Base-by-base conservation (phyloP, 2,797 vertebrate species). In the Rhynchonycteris naso region DNA sequence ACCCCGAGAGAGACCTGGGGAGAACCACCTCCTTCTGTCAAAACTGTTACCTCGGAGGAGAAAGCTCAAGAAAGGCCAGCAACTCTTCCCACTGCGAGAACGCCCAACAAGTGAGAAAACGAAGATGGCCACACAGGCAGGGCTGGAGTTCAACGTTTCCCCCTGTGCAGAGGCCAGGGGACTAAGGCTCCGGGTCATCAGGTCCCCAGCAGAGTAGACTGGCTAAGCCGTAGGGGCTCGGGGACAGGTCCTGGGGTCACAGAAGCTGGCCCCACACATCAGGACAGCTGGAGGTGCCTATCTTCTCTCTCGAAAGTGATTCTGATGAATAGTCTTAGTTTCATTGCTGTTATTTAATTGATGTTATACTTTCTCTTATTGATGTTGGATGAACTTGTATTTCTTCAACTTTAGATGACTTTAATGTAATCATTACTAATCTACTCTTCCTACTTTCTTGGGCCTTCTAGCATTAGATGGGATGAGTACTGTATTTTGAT, bases 231-330 rank as follows among this genome's bases (percentile, higher is more conserved):
- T 16, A 15, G 26, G 59, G 16, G 38, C 12, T 58, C 26, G 35
- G 43, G 14, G 26, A 13, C 35, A 16, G 75, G 54, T 30, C 2
- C 0, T 7, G 5, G 4, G 16, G 26, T 47, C 54, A 0, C 2
- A 14, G n/a, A 21, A 47, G 54, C 24, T 3, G 3, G 18, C 58
- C 79, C 35, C 2, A 1, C 7, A 1, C 1, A 4, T 58, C 30
- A 10, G 18, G 43, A 43, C 4, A 1, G 54, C 22, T 8, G 3
- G 14, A 1, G 6, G 69, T 21, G 14, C 33, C 30, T 10, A 0
- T 8, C 50, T 76, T 86, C 33, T 58, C 50, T 59, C 58, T 14
- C 38, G 26, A 54, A 52, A 71, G 30, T n/a, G 69, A 74, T 84
- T 85, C 84, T 72, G 71, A 52, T 86, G 1, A 26, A 13, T 30